Conservation (phyloP, 2,888 invertebrate species). For the Linnaemya vulpina region DNA sequence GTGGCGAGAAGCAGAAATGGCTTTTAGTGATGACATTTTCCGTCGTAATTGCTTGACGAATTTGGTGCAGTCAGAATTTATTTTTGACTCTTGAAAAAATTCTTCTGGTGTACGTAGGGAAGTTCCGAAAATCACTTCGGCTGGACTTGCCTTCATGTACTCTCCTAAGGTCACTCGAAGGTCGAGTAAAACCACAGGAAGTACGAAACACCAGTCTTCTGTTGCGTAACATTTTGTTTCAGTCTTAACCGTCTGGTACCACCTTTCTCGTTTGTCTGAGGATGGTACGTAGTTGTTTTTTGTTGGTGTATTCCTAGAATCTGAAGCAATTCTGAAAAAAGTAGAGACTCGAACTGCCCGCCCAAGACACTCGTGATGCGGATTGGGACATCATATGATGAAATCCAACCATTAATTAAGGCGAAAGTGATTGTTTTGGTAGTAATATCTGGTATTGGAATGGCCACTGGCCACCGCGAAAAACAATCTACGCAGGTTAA, state of each 20-base stretch:
- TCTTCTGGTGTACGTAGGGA: slow-evolving; percentile 67
- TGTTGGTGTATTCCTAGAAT: too few species aligned
- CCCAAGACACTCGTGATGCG: too few species aligned
- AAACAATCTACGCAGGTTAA: slow-evolving; percentile 72
- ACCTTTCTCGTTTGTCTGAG: slow-evolving; percentile 73
- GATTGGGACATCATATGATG: neutral
- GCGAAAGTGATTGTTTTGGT: slow-evolving; percentile 56
- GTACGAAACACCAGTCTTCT: slow-evolving; percentile 39
- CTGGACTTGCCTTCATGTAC: too few species aligned
- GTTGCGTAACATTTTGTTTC: slow-evolving; percentile 54
- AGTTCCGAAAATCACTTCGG: slow-evolving; percentile 77
- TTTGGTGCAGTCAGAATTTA: neutral
- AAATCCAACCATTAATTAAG: slow-evolving; percentile 21
- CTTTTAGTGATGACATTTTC: neutral
- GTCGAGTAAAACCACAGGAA: slow-evolving; percentile 57
- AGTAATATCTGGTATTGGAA: slow-evolving; percentile 73
- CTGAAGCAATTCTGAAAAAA: too few species aligned
- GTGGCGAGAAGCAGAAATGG: neutral
- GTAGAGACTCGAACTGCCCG: too few species aligned
- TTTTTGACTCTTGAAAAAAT: slow-evolving; percentile 20
- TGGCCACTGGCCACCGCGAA: slow-evolving; percentile 74
- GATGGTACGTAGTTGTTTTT: slow-evolving; percentile 64
- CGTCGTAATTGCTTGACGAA: neutral
- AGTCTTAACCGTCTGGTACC: slow-evolving; percentile 67
- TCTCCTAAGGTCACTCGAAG: slow-evolving; percentile 64